Base-by-base conservation (phyloP, 2,888 invertebrate genomes). In the Iphiclides podalirius region DNA sequence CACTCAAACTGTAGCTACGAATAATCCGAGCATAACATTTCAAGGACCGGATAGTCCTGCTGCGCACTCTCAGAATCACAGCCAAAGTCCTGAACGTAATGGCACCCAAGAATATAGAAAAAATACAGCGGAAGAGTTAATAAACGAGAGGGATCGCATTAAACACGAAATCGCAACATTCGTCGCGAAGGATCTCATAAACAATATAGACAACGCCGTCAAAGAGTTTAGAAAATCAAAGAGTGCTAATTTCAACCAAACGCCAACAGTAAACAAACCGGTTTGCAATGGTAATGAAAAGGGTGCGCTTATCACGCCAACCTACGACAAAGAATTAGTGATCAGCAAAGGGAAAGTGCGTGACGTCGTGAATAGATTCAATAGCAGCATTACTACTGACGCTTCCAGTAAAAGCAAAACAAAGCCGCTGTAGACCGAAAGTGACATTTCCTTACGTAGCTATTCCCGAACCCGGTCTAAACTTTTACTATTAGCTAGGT, bases 41-140 rank as follows among this genome's bases (percentile, higher is more conserved):
- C 87, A 88, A 74, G 87, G 86, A 0, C 88, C 88, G 0, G 88
- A 88, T 45, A 88, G 87, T 28, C 87, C 88, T 1, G 87, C 86
- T 1, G 78, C 85, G 1, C 85, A 84, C 53, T 83, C 85, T 0
- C 61, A 81, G 9, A 82, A 77, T 34, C 78, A 83, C 53, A 82
- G 72, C 38, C 80, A 82, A 48, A 84, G 85, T 41, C 81, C 82
- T 4, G 85, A 84, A 48, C 70, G 72, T 53, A 67, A 70, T 26
- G 72, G 75, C 15, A 49, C 64, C n/a, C 79, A 75, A 64, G 76
- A 79, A 51, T 3, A 20, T 3, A 20, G 20, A 20, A 71, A 67
- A 47, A 72, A 69, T 17, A 63, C 60, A 49, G 56, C 79, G 15
- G 53, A 65, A n/a, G 85, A 86, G 59, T 66, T 86, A 11, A 55